Base-by-base conservation (phyloP, 2,888 invertebrate species). In the Acleris sparsana region DNA sequence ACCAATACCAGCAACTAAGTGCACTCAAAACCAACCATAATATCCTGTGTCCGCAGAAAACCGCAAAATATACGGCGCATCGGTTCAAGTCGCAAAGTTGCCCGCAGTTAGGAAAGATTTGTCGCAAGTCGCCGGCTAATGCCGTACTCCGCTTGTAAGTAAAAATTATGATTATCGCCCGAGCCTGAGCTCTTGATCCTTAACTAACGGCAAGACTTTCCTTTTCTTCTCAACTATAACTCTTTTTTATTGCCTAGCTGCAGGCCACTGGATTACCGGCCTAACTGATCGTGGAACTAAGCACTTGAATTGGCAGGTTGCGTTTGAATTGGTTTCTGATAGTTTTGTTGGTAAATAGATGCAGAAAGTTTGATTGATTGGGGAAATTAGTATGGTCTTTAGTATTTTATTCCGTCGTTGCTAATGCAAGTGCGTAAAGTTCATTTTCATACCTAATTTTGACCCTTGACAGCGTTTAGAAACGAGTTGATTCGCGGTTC, bases 101-200 rank as follows among this genome's bases (percentile, higher is more conserved):
- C 79, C 65, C 82, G 88, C 89, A 91, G 89, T 92, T 92, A 91
- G 86, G 84, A 76, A 89, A 92, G 92, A 92, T 92, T 92, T 92
- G 92, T 92, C 92, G 90, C 82, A 76, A 78, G 81, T 84, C 83
- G 84, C 78, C 82, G 78, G 80, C 89, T 91, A 90, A 92, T 88
- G 89, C 88, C 78, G 76, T 83, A 85, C 88, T 87, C 85, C 85
- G 85, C 87, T 89, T 87, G 92, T 92, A 92, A 92, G 92, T 92
- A 92, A 92, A 92, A 92, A 92, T 92, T 92, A 92, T 92, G 92
- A 92, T 92, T 92, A 92, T 92, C 90, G 89, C 89, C 87, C 84
- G 84, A 80, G 88, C 82, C 84, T 89, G 90, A 92, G 85, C 92
- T 84, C 82, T 91, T 92, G 90, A 92, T 89, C 92, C 91, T 80